Percentiles rank a stretch among this genome's conserved stretches.
phyloP scores from a whole-genome alignment of 2,113 vertebrate genomes.

The Pteropus alecto region DNA sequence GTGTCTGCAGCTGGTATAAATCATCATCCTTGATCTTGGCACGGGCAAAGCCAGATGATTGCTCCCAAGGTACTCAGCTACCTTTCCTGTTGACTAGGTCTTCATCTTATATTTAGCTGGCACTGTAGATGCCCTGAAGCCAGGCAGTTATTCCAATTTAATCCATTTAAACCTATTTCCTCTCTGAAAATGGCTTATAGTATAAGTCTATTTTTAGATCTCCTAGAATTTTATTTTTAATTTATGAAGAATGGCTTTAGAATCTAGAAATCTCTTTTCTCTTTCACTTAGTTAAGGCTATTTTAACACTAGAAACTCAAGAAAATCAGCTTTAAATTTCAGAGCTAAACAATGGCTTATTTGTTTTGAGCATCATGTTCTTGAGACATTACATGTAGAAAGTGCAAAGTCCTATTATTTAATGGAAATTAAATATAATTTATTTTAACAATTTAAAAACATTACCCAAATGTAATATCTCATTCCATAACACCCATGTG shows the following conservation, averaged over 20 bases:
- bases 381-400: neutral
- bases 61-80: neutral
- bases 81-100: neutral
- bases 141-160: neutral
- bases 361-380: neutral
- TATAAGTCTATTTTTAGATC: neutral
- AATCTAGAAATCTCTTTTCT: constrained; percentile 30
- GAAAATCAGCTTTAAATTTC: neutral
- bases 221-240: constrained; percentile 35
- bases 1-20: neutral
- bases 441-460: constrained; percentile 21
- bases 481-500: neutral
- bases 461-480: neutral
- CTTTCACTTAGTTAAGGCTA: neutral
- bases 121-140: neutral
- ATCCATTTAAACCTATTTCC: neutral
- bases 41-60: neutral
- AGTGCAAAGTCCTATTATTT: neutral
- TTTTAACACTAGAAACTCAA: neutral
- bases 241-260: neutral
- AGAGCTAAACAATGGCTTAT: neutral
- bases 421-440: neutral
- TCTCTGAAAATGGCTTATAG: constrained; percentile 9
- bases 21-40: neutral
- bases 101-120: neutral